Percentiles rank a stretch among this genome's conserved stretches.
These are phyloP conservation scores for Lerema accius DNA, from an alignment of 1,140 invertebrate species.

Conservation along the genomic window DNA sequence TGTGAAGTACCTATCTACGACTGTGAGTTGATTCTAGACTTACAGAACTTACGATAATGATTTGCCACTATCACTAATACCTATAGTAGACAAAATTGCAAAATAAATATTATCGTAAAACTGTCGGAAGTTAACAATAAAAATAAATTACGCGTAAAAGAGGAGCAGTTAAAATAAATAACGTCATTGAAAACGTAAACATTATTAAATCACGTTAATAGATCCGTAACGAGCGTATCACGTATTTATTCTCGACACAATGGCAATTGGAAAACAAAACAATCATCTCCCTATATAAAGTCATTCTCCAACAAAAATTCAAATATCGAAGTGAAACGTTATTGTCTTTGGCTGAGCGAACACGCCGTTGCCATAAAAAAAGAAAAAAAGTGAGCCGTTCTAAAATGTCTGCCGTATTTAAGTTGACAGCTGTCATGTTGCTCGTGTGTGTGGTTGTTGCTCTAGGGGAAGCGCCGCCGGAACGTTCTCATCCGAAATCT, in stretches of 20 bases:
- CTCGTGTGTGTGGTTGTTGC: conserved; percentile 15
- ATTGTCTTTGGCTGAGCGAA: no score
- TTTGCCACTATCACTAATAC: no score
- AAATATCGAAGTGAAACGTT: conserved; percentile 28
- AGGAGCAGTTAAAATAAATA: conserved; percentile 19
- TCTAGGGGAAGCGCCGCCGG: neutral
- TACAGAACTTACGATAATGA: no score
- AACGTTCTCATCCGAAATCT: conserved; percentile 2
- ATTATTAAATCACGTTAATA: conserved; percentile 22
- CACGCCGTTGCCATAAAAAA: no score
- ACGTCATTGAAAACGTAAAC: conserved; percentile 24
- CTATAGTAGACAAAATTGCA: neutral
- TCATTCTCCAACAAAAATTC: conserved; percentile 14
- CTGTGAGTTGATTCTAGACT: no score
- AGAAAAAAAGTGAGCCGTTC: conserved; percentile 36
- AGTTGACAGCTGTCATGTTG: conserved; percentile 1
- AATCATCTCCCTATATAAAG: conserved; percentile 30
- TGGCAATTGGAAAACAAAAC: conserved; percentile 29
- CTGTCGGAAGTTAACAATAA: conserved; percentile 8
- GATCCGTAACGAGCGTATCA: conserved; percentile 24
- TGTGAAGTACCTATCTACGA: no score
- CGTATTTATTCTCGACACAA: conserved; percentile 22
- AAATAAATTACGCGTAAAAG: conserved; percentile 9
- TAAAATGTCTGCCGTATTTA: conserved; percentile 36
- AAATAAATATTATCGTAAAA: neutral